Base-by-base conservation (phyloP, 2,888 invertebrate genomes). In the Lepidocyrtoides sp. region DNA sequence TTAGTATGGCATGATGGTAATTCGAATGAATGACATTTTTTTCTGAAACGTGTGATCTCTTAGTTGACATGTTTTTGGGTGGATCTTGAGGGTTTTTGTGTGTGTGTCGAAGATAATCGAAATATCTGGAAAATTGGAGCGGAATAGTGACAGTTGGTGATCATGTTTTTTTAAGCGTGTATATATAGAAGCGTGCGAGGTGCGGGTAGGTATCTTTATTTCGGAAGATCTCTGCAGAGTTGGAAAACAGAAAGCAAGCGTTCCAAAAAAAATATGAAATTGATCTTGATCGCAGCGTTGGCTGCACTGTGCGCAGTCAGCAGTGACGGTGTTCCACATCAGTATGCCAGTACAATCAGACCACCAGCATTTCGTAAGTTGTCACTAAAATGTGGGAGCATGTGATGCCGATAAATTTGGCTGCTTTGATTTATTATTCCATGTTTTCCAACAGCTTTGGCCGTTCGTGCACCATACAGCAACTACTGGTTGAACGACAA, bases 401-500 rank as follows among this genome's bases (percentile, higher is more conserved):
- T n/a, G n/a, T n/a, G n/a, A n/a, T n/a, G n/a, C n/a, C n/a, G n/a
- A n/a, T n/a, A n/a, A n/a, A n/a, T n/a, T n/a, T n/a, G n/a, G n/a
- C n/a, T n/a, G n/a, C n/a, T n/a, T n/a, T n/a, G n/a, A n/a, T n/a
- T n/a, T n/a, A n/a, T n/a, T n/a, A n/a, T n/a, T n/a, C 36, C 2
- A 36, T 36, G 2, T 36, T 36, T 36, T 36, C 7, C n/a, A n/a
- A n/a, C n/a, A 36, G 36, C 29, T 14, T 41, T 93, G 36, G 93
- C 92, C 10, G 93, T 93, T 0, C 72, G 93, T 14, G 60, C 83
- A 8, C 93, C 93, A 5, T 92, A 92, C 72, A n/a, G 85, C 4
- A 72, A 51, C 29, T 75, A 87, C 72, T 93, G 93, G 93, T 79
- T 93, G 14, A 88, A 81, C 10, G 82, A 48, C 7, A 93, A 93